Evolutionary conservation across 2,113 vertebrate genomes (phyloP), one percentile per base, ranked within the genome.

Genomic region (Romanogobio albipinnatus): DNA sequence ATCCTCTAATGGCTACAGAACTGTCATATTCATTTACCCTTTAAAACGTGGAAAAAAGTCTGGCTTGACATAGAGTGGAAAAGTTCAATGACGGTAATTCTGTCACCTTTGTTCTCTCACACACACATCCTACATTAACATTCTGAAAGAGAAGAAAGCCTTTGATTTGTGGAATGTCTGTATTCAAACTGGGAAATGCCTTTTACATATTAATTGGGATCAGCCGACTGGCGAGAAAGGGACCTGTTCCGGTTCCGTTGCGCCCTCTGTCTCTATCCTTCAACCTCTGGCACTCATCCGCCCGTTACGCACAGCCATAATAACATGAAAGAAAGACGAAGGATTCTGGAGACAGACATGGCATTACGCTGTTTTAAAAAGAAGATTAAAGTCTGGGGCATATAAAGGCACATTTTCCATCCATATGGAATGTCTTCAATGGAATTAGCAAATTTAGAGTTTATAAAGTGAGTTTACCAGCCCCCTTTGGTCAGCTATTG

Each of bases 91-190:
- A 87, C 90, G 33, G 61, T 51, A 85, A 89, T 88, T 91, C 86
- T 80, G 77, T 91, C 90, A 89, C 90, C 91, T 92, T 93, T 92
- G 90, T 90, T 92, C 90, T 90, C 86, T 7, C 59, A 81, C 17
- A 39, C 64, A 86, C 81, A 92, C 85, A 66, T 82, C 62, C 81
- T 61, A 61, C 77, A 93, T 93, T 93, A 91, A 85, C 86, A 93
- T 93, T 93, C 91, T 82, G 87, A 88, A 92, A 82, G 84, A 89
- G 80, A 75, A 49, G 56, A 79, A 79, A 84, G 83, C 68, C 47
- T 89, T 85, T 89, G 88, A 93, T 92, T 92, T 85, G 75, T 86
- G 87, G 88, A 89, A 87, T 86, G 84, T 84, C 83, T 59, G 86
- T 81, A 86, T 45, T 87, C 84, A 88, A 86, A 62, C 49, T 88